A percentile compares a stretch with the other conserved stretches of the same genome.
These are phyloP conservation scores for Drosophila equinoxialis DNA, from an alignment of 1,140 invertebrate species.

Conservation along the genomic window DNA sequence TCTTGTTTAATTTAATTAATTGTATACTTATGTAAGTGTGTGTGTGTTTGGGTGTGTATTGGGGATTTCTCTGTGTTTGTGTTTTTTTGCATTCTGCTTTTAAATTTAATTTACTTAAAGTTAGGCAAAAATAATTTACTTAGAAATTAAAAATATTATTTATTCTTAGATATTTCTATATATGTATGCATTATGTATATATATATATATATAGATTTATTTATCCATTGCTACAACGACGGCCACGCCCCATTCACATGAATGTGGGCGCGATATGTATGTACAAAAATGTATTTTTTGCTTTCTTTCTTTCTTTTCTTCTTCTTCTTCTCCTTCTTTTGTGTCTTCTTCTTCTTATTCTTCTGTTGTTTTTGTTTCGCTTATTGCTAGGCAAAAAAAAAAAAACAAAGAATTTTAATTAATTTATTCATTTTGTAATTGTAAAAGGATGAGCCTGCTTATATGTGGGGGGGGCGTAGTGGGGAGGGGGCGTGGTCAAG, in stretches of 20 bases:
- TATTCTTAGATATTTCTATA: slow-evolving; percentile 38
- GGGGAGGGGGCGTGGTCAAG: slow-evolving; percentile 54
- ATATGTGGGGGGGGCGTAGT: slow-evolving; percentile 16
- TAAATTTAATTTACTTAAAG: slow-evolving; percentile 64
- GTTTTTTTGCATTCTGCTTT: slow-evolving; percentile 37
- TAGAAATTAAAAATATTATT: slow-evolving; percentile 42
- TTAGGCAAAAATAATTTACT: slow-evolving; percentile 63
- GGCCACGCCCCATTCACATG: slow-evolving; percentile 60
- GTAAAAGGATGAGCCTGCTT: slow-evolving; percentile 11
- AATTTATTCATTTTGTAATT: not conserved
- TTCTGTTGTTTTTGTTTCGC: not conserved
- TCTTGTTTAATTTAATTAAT: slow-evolving; percentile 78
- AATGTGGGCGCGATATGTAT: slow-evolving; percentile 75
- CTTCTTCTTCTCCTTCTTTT: not conserved
- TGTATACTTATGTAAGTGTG: slow-evolving; percentile 78
- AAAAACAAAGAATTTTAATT: not conserved
- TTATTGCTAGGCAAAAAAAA: slow-evolving; percentile 1
- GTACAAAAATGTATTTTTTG: slow-evolving; percentile 78
- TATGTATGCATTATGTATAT: slow-evolving; percentile 21
- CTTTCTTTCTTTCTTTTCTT: slow-evolving; percentile 58
- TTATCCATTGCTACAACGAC: slow-evolving; percentile 55
- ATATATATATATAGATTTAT: slow-evolving; percentile 26
- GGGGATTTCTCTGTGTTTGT: not conserved
- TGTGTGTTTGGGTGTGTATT: slow-evolving; percentile 20
- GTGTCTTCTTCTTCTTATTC: not conserved